Base-by-base conservation (phyloP, 2,888 invertebrate species). In the Hemithea aestivaria region DNA sequence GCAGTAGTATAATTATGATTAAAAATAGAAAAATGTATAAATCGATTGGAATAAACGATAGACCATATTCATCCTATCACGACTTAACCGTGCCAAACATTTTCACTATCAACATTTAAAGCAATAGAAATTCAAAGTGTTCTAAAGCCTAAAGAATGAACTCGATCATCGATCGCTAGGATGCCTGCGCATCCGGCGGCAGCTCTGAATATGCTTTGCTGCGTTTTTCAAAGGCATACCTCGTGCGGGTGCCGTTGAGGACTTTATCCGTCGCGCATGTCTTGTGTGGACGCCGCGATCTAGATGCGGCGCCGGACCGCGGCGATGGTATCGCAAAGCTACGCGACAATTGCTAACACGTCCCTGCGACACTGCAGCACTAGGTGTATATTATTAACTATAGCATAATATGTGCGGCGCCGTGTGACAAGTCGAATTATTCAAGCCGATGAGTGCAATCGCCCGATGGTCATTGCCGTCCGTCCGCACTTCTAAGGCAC, bases 331-430 rank as follows among this genome's bases (percentile, higher is more conserved):
- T 85, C 84, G 66, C 58, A 70, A 76, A 76, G 68, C 66, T 59
- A 69, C 72, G 81, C 82, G 83, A 83, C 84, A 83, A 83, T 82
- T 83, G 82, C 80, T 79, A 77, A 79, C 80, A 75, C 57, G 51
- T 54, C 53, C 53, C 52, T 39, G 48, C 53, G 47, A 27, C 43
- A 38, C 31, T 27, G 34, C 51, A 48, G 45, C 58, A 32, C 35
- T 16, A 16, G 16, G n/a, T n/a, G n/a, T n/a, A n/a, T n/a, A n/a
- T n/a, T n/a, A n/a, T n/a, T 16, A 16, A 2, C 16, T 16, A 16
- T 16, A 16, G 2, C 5, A 16, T 16, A 16, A 16, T 16, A 16
- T 61, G 74, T 30, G 29, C 64, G 75, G 70, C 72, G 75, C 73
- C 68, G 68, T 51, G 62, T 60, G 66, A 69, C 79, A 66, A 62